Conservation (phyloP, 2,797 vertebrate genomes). For the Tadarida brasiliensis region DNA sequence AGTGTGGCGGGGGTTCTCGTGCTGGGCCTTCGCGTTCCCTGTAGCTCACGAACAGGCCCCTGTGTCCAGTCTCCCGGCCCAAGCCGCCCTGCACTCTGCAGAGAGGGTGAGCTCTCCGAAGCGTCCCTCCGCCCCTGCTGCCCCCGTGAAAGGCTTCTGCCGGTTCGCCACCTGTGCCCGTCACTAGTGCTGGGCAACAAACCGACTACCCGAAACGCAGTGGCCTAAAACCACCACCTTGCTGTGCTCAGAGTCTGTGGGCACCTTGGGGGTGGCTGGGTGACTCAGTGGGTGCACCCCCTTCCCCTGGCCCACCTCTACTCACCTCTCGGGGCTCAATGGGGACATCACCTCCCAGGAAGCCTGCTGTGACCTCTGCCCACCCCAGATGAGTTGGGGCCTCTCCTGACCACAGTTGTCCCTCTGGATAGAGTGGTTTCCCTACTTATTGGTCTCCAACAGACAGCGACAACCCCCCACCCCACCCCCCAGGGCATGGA, state of each 20-base stretch:
- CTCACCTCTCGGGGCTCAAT: not conserved
- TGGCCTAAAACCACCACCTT: not conserved
- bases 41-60: not conserved
- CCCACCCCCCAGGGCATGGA: no score
- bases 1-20: fast-evolving
- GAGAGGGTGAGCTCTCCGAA: not conserved
- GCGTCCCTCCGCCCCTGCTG: fast-evolving
- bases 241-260: not conserved
- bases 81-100: not conserved
- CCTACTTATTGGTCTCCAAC: not conserved
- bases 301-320: not conserved
- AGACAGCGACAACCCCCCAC: not conserved
- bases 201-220: no score
- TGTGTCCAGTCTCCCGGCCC: not conserved
- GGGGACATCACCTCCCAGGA: not conserved
- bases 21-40: not conserved
- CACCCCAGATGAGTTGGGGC: not conserved
- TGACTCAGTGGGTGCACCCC: fast-evolving
- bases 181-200: no score
- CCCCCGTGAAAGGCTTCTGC: fast-evolving
- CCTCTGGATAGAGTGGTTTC: not conserved
- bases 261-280: fast-evolving
- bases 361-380: not conserved
- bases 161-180: not conserved
- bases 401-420: not conserved